Evolutionary conservation across 2,113 vertebrate genomes (phyloP), one percentile per base, ranked within the genome.

Genomic region (Emydura subglobosa): DNA sequence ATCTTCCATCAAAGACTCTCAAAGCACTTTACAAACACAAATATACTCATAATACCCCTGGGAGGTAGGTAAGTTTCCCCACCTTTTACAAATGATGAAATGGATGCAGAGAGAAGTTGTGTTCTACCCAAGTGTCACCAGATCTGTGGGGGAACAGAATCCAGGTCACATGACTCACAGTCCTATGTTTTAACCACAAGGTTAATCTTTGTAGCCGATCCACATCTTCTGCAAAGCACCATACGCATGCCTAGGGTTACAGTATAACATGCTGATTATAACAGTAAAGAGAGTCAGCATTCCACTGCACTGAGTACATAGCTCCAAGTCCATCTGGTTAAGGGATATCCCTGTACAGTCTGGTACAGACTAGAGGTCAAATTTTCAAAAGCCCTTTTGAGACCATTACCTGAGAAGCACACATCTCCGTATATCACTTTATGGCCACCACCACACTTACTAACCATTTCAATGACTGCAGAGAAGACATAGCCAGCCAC

Each of bases 91-190:
- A 19, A 72, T 5, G 11, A 31, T 12, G 13, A 53, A 57, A 51
- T 2, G 51, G 25, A 76, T 22, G 42, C 74, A 34, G 34, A 22
- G 34, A 3, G 1, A 3, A 5, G 22, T 42, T 76, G 42, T 44
- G 79, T 17, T n/a, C 7, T 1, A 10, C 10, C 25, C 5, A 14
- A 27, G 10, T 2, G 7, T 2, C 22, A 57, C 6, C 5, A 27
- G 24, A 76, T 1, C 9, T 24, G 5, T 1, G 12, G 49, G 61
- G 5, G 24, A 17, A 17, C 1, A 1, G 3, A 1, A 1, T 24
- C 24, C 10, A 65, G 11, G 11, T 1, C 4, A 13, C 1, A 10
- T 13, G 19, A 92, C 8, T 19, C 34, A 39, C 49, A 4, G 17
- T n/a, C 79, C 22, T 16, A 21, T 25, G n/a, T 7, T 55, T 42